Evolutionary conservation across 2,113 vertebrate genomes (phyloP).

Genomic region (Spilogale gracilis): DNA sequence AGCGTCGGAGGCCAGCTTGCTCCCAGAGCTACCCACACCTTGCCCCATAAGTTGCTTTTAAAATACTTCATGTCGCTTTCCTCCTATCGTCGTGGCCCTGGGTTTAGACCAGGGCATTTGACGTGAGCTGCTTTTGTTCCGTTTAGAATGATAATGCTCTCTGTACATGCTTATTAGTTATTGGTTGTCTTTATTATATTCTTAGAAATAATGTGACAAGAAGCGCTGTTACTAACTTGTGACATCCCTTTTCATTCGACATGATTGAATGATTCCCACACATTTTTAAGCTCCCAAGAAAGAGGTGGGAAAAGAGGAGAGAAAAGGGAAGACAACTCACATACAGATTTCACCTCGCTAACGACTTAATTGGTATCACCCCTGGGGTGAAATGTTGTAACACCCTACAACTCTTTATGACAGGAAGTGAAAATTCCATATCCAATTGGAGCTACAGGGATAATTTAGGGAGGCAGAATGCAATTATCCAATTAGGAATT

Average conservation of each 20-base stretch:
- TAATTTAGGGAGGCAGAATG: conserved; percentile 84
- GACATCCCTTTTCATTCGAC: conserved; percentile 51
- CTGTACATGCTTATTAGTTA: conserved; percentile 55
- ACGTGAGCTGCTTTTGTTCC: not conserved
- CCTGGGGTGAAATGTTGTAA: conserved; percentile 83
- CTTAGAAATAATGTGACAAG: conserved; percentile 34
- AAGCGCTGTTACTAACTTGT: conserved; percentile 59
- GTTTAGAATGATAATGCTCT: not conserved
- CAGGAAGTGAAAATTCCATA: conserved; percentile 86
- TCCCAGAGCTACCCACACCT: not conserved
- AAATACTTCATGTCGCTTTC: not conserved
- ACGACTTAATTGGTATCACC: conserved; percentile 82
- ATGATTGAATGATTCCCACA: conserved; percentile 48
- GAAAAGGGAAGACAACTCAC: conserved; percentile 66
- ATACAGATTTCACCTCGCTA: conserved; percentile 76
- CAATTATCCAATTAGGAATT: conserved; percentile 87
- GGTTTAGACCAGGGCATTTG: not conserved
- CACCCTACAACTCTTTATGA: conserved; percentile 82
- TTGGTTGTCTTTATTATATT: conserved; percentile 5
- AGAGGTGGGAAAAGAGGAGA: conserved; percentile 1
- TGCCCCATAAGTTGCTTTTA: not conserved
- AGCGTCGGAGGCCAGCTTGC: not conserved
- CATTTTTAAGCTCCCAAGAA: conserved; percentile 47
- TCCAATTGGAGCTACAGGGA: conserved; percentile 82
- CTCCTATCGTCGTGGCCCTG: not conserved